Evolutionary conservation across 1,140 invertebrate genomes (phyloP).

Genomic region (Pectinophora gossypiella): DNA sequence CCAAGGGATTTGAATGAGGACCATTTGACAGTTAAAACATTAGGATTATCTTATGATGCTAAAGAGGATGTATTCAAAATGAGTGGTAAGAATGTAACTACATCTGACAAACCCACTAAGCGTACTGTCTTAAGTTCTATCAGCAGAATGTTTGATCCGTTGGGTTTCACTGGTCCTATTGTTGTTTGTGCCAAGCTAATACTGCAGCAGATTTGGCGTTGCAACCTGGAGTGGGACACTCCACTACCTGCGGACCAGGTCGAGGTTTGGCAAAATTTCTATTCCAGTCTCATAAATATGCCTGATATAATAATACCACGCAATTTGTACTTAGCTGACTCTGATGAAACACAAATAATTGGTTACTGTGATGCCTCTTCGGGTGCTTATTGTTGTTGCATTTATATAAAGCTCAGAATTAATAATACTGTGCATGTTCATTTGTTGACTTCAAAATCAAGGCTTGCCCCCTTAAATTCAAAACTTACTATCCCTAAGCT

Average conservation of each 20-base stretch:
- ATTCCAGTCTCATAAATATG: constrained; percentile 2
- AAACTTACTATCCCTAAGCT: constrained; percentile 9
- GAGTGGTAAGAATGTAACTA: background rate
- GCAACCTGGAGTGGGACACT: constrained; percentile 14
- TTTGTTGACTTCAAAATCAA: constrained; percentile 5
- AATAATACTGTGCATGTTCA: background rate
- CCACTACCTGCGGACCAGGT: constrained; percentile 2
- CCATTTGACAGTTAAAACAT: background rate
- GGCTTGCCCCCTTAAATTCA: background rate
- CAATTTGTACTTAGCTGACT: background rate
- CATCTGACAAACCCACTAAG: constrained; percentile 13
- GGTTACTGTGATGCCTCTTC: constrained; percentile 11
- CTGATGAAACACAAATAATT: background rate
- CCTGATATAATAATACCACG: background rate
- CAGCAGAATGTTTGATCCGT: constrained; percentile 24
- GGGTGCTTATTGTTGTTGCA: background rate
- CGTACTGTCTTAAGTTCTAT: constrained; percentile 20
- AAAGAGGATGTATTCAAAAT: constrained; percentile 4
- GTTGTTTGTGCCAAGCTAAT: constrained; percentile 18
- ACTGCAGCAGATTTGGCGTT: constrained; percentile 23
- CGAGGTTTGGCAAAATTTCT: background rate
- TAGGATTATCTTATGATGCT: constrained; percentile 6
- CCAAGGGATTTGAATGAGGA: background rate
- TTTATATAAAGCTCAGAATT: constrained; percentile 2
- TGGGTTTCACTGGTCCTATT: constrained; percentile 23